These are phyloP conservation scores for Strix aluco DNA, from an alignment of 2,113 vertebrate species.

Conservation along the genomic window DNA sequence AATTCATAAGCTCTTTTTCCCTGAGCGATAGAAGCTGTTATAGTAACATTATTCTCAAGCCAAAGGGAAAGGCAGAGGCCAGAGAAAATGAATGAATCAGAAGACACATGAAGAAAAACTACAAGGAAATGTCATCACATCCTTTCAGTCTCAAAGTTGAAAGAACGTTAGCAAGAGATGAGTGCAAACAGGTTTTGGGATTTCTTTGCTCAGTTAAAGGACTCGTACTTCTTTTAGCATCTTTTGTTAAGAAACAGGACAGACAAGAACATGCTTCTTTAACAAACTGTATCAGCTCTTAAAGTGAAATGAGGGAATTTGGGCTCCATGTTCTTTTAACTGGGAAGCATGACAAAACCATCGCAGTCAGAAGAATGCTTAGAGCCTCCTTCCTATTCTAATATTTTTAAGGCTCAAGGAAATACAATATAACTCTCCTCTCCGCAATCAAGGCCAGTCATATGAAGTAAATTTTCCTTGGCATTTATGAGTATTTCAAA, in stretches of 20 bases:
- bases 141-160: not conserved
- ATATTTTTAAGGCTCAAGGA: not conserved
- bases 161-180: not conserved
- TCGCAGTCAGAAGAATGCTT: not conserved
- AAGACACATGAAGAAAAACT: not conserved
- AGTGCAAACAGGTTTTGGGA: not conserved
- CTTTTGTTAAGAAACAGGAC: not conserved
- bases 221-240: not conserved
- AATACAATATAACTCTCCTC: not conserved
- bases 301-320: not conserved
- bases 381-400: not conserved
- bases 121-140: constrained; percentile 33
- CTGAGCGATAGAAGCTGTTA: not conserved
- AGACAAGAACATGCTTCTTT: not conserved
- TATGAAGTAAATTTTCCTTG: not conserved
- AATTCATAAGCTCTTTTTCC: not conserved
- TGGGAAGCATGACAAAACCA: not conserved
- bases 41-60: not conserved
- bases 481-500: fast-evolving
- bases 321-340: not conserved
- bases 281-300: not conserved
- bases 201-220: not conserved
- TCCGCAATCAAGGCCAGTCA: not conserved
- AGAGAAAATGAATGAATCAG: constrained; percentile 9
- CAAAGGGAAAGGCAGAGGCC: not conserved